phyloP scores from a whole-genome alignment of 2,888 invertebrate genomes.

The Sarcophaga variegata region DNA sequence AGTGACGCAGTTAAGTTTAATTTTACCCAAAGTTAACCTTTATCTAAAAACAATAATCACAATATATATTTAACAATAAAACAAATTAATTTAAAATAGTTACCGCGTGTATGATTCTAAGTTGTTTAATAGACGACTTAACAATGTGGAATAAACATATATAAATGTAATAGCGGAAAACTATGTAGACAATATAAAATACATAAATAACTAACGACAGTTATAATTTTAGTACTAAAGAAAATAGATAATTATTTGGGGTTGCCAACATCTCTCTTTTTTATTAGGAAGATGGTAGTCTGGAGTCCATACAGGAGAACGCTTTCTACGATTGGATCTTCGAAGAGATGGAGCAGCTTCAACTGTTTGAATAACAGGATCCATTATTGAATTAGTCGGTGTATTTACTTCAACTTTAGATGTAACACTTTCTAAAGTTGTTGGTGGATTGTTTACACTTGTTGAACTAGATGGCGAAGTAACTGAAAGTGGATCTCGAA shows the following conservation, averaged over 20 bases:
- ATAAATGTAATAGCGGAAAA: too few species aligned
- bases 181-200: too few species aligned
- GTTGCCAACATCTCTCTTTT: slow-evolving; percentile 5
- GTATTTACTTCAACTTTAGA: background rate
- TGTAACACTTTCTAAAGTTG: background rate
- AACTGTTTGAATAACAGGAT: background rate
- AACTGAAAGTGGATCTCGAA: slow-evolving; percentile 9
- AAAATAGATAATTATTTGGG: background rate
- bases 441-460: too few species aligned
- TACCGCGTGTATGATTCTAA: background rate
- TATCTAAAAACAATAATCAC: background rate
- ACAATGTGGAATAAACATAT: background rate
- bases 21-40: background rate
- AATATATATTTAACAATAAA: background rate
- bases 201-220: too few species aligned
- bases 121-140: background rate
- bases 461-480: background rate
- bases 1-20: background rate
- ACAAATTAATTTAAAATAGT: background rate
- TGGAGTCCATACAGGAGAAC: slow-evolving; percentile 6
- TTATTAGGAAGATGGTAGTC: background rate
- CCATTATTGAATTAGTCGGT: background rate
- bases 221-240: too few species aligned
- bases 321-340: slow-evolving; percentile 6
- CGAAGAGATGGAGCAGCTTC: background rate